These are phyloP conservation scores for Strongylocentrotus purpuratus DNA, from an alignment of 35 echinoderm and acorn worm species.

Conservation along the genomic window DNA sequence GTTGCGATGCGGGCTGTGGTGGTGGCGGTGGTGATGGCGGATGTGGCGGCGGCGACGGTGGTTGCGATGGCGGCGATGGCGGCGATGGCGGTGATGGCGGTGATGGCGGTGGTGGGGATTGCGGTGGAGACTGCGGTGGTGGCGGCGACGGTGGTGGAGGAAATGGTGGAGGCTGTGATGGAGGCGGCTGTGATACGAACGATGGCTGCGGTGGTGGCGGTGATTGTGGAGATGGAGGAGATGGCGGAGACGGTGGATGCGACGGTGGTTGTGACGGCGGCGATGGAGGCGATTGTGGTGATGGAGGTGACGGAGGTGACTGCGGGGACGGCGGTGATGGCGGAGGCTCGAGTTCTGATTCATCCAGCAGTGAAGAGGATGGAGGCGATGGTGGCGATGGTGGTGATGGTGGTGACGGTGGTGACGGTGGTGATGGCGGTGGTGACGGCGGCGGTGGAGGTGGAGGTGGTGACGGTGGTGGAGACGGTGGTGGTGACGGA, in stretches of 20 bases:
- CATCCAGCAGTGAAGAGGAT: background rate
- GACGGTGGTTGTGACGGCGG: background rate
- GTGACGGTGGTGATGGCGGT: background rate
- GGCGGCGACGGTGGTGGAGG: background rate
- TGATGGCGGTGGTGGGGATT: background rate
- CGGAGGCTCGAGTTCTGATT: background rate
- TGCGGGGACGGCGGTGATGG: background rate
- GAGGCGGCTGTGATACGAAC: background rate
- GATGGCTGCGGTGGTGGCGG: too few species aligned
- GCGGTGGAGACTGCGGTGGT: background rate
- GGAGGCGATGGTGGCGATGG: background rate
- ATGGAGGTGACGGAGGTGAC: background rate
- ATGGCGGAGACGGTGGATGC: background rate
- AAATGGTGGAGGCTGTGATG: background rate
- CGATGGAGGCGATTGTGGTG: background rate
- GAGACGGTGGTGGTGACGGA: background rate
- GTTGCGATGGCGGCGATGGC: background rate
- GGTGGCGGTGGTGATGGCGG: background rate
- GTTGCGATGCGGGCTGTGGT: background rate
- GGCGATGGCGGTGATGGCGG: background rate
- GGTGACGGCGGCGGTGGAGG: background rate
- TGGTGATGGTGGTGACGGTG: background rate
- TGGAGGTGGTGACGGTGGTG: background rate
- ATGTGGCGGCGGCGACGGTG: background rate
- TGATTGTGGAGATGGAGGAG: background rate